Conservation (phyloP, 2,888 invertebrate species). For the Epicampocera succincta region DNA sequence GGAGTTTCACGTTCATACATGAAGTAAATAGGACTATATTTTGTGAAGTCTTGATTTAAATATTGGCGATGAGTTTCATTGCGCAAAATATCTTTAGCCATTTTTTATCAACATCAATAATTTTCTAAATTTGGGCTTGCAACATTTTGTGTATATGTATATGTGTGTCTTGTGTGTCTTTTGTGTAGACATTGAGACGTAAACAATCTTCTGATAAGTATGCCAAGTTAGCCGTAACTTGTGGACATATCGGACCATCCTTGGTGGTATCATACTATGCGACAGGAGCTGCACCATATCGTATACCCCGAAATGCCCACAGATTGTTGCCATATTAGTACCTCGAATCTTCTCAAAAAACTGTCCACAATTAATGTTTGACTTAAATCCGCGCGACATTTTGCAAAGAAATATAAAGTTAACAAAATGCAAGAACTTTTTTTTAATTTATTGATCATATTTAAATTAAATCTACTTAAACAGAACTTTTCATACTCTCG, state of each 20-base stretch:
- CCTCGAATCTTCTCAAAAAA: constrained; percentile 78
- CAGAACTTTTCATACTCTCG: neutral
- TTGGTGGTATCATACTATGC: constrained; percentile 82
- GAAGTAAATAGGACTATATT: constrained; percentile 77
- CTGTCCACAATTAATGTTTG: constrained; percentile 72
- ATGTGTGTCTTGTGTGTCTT: constrained; percentile 72
- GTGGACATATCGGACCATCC: constrained; percentile 84
- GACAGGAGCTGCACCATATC: constrained; percentile 78
- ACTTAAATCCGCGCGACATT: constrained; percentile 12
- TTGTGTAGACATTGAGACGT: constrained; percentile 83
- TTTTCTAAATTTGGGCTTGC: too few species aligned
- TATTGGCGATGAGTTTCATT: constrained; percentile 82
- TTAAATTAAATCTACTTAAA: constrained; percentile 10
- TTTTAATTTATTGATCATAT: constrained; percentile 6
- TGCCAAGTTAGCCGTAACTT: constrained; percentile 75
- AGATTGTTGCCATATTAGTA: constrained; percentile 72
- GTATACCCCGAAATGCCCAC: constrained; percentile 78
- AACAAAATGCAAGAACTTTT: constrained; percentile 4
- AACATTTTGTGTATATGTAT: too few species aligned
- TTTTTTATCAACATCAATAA: too few species aligned
- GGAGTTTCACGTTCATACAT: constrained; percentile 79
- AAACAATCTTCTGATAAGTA: constrained; percentile 84
- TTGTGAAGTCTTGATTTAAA: constrained; percentile 76
- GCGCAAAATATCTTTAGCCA: constrained; percentile 83
- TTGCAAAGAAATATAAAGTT: constrained; percentile 15